phyloP scores from a whole-genome alignment of 2,113 vertebrate species.

The Pseudopipra pipra region DNA sequence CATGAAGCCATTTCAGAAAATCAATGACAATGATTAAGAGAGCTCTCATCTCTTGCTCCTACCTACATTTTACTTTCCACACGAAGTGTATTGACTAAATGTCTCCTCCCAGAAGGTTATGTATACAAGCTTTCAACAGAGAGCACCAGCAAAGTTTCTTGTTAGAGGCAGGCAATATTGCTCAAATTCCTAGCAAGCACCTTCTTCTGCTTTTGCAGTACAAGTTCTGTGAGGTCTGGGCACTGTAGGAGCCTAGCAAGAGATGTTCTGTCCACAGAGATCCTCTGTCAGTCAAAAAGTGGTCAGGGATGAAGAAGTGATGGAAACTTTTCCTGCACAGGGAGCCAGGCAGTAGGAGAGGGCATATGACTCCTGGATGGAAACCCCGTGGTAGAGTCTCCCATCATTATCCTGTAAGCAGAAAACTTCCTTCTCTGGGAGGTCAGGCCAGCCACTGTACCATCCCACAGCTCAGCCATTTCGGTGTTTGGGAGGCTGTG shows the following conservation, averaged over 20 bases:
- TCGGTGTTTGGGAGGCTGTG: rapidly evolving
- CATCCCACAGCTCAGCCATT: not conserved
- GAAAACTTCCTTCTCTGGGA: not conserved
- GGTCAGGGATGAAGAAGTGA: not conserved
- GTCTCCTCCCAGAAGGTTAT: constrained; percentile 17
- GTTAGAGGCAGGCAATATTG: not conserved
- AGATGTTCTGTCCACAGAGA: not conserved
- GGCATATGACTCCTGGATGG: not conserved
- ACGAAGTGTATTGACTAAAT: constrained; percentile 37
- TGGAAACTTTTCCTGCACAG: not conserved
- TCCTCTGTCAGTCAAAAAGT: not conserved
- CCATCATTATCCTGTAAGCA: not conserved
- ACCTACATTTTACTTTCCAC: constrained; percentile 39
- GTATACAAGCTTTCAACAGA: not conserved
- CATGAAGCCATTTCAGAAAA: constrained; percentile 10
- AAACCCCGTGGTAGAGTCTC: not conserved
- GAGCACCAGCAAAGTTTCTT: not conserved
- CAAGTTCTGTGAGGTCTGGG: not conserved
- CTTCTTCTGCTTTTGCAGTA: not conserved
- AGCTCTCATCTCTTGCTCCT: constrained; percentile 27
- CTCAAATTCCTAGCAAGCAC: not conserved
- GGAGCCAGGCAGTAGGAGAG: not conserved
- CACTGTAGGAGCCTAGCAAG: not conserved
- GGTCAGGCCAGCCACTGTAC: not conserved
- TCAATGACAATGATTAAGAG: constrained; percentile 48